A percentile compares a stretch with the other conserved stretches of the same genome.
Conservation (phyloP, 2,888 invertebrate genomes). For the Drosophila nigricruria region DNA sequence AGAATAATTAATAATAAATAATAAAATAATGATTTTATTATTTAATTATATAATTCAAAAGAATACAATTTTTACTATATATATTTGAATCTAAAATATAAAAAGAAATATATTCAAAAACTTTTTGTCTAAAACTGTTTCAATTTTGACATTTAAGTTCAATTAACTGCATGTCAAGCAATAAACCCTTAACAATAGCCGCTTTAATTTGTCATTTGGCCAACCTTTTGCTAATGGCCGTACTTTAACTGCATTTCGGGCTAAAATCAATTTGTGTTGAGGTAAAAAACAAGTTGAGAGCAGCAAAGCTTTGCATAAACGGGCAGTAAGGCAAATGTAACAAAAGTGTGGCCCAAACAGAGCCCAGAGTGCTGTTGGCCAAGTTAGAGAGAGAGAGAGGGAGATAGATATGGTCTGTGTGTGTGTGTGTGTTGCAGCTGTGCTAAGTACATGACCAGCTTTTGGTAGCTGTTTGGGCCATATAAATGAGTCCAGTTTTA, state of each 20-base stretch:
- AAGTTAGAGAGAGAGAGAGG: not conserved
- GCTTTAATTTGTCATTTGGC: conserved; percentile 28
- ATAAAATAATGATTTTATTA: too few relatives aligned
- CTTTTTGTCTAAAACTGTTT: too few relatives aligned
- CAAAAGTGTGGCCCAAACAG: conserved; percentile 32
- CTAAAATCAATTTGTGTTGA: conserved; percentile 33
- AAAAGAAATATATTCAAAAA: too few relatives aligned
- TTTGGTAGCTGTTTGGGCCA: conserved; percentile 25
- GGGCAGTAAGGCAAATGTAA: conserved; percentile 34
- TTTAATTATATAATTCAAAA: too few relatives aligned
- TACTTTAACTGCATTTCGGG: conserved; percentile 35
- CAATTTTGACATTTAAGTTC: too few relatives aligned
- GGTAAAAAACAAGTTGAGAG: conserved; percentile 5
- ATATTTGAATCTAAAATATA: too few relatives aligned
- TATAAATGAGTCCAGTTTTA: conserved; percentile 20
- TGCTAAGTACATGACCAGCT: conserved; percentile 32
- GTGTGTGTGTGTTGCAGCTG: conserved; percentile 9
- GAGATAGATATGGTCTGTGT: not conserved
- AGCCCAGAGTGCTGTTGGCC: not conserved
- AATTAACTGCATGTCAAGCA: not conserved
- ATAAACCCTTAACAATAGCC: not conserved
- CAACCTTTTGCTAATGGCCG: conserved; percentile 30
- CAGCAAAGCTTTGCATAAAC: conserved; percentile 9
- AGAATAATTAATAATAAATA: too few relatives aligned
- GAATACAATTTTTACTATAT: too few relatives aligned